Conservation (phyloP, 2,797 vertebrate genomes). For the Anisognathus igniventris region DNA sequence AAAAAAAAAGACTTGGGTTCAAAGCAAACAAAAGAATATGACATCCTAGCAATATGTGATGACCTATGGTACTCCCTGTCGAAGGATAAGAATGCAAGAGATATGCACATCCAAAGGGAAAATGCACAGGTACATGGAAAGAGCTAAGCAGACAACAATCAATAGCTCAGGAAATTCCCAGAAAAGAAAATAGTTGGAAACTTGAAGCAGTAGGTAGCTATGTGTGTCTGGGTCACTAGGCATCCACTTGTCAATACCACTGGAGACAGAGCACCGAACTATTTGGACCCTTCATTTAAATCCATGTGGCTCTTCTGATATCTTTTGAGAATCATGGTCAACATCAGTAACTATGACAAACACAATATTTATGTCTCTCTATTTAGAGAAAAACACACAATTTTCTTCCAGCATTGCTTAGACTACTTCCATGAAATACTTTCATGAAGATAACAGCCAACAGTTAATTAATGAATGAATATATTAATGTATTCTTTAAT, state of each 20-base stretch:
- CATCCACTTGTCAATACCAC: not conserved
- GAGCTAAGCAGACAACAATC: not conserved
- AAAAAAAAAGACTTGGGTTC: not conserved
- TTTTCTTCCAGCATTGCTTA: not conserved
- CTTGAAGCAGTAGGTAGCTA: not conserved
- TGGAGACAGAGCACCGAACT: not conserved
- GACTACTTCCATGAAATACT: not conserved
- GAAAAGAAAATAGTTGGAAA: not conserved
- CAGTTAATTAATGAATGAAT: not conserved
- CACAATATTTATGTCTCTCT: not conserved
- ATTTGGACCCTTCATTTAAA: not conserved
- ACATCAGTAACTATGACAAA: not conserved
- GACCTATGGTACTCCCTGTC: not conserved
- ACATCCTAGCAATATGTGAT: not conserved
- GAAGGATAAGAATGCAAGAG: not conserved
- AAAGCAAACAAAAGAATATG: not conserved
- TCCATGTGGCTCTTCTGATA: not conserved
- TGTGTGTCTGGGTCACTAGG: not conserved
- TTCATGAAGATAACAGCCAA: not conserved
- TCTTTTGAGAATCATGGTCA: not conserved
- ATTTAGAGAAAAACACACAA: not conserved
- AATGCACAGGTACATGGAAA: not conserved
- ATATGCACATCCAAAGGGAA: not conserved
- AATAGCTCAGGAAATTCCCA: not conserved
- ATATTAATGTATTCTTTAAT: constrained; percentile 14